These are phyloP conservation scores for Scaptomyza graminum DNA, from an alignment of 1,140 invertebrate genomes.

Conservation along the genomic window DNA sequence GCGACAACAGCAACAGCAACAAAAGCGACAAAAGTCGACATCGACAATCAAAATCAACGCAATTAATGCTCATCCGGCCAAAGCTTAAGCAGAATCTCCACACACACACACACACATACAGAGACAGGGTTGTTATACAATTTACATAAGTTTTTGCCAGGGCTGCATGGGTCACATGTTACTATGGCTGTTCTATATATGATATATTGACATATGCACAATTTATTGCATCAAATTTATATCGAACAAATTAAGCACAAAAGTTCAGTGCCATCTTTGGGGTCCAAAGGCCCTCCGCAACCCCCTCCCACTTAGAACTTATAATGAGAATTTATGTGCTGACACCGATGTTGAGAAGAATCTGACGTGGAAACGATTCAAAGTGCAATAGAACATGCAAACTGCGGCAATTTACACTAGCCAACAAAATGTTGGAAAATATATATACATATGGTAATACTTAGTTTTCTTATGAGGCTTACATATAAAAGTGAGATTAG, in stretches of 20 bases:
- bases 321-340: constrained; percentile 81
- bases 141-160: constrained; percentile 13
- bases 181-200: not conserved
- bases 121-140: constrained; percentile 16
- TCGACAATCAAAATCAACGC: constrained; percentile 75
- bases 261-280: constrained; percentile 72
- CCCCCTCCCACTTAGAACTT: constrained; percentile 27
- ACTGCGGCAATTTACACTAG: constrained; percentile 60
- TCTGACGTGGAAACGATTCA: constrained; percentile 45
- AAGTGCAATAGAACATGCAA: constrained; percentile 68
- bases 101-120: too few relatives aligned
- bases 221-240: constrained; percentile 56
- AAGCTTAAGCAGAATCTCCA: constrained; percentile 11
- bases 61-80: constrained; percentile 80
- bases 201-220: constrained; percentile 54
- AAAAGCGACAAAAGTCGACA: constrained; percentile 43
- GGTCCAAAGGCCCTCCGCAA: too few relatives aligned
- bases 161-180: constrained; percentile 20
- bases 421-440: constrained; percentile 17
- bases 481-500: too few relatives aligned
- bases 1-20: constrained; percentile 56
- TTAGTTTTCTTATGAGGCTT: too few relatives aligned
- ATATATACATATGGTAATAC: too few relatives aligned
- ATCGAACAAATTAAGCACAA: constrained; percentile 79
- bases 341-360: constrained; percentile 59